These are phyloP conservation scores for Misgurnus mizolepis DNA, from an alignment of 2,113 vertebrate genomes.

Conservation along the genomic window DNA sequence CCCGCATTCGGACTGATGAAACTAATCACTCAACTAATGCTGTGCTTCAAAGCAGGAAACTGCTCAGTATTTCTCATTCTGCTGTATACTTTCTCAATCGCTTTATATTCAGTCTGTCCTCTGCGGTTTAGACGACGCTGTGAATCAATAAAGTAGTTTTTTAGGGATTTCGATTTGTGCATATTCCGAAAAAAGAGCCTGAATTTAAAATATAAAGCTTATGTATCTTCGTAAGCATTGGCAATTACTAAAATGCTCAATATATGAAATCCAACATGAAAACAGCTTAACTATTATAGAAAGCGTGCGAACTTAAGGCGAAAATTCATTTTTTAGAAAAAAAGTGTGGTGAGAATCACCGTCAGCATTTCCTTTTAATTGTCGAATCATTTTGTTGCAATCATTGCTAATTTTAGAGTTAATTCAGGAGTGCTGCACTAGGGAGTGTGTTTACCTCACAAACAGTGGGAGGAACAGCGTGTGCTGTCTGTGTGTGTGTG, in stretches of 20 bases:
- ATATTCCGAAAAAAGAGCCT: too few species aligned
- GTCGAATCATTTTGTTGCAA: not conserved
- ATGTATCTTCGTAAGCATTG: not conserved
- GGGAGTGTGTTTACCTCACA: constrained; percentile 49
- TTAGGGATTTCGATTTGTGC: too few species aligned
- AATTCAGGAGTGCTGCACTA: constrained; percentile 16
- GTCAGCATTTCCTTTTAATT: not conserved
- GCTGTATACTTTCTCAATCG: not conserved
- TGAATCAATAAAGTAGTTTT: too few species aligned
- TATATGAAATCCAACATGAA: not conserved
- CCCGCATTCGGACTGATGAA: constrained; percentile 56
- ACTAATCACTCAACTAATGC: constrained; percentile 62
- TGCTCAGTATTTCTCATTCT: not conserved
- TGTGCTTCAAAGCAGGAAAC: not conserved
- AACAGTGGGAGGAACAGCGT: constrained; percentile 35
- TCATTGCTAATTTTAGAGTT: constrained; percentile 22
- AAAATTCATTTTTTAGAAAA: not conserved
- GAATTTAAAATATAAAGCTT: not conserved
- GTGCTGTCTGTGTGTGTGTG: constrained; percentile 40
- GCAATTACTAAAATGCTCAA: not conserved
- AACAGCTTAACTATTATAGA: not conserved
- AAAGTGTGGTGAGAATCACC: not conserved
- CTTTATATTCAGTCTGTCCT: not conserved
- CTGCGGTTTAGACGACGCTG: too few species aligned
- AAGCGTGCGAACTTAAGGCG: not conserved